phyloP scores from a whole-genome alignment of 1,140 invertebrate genomes.

The Ceratina japonica region DNA sequence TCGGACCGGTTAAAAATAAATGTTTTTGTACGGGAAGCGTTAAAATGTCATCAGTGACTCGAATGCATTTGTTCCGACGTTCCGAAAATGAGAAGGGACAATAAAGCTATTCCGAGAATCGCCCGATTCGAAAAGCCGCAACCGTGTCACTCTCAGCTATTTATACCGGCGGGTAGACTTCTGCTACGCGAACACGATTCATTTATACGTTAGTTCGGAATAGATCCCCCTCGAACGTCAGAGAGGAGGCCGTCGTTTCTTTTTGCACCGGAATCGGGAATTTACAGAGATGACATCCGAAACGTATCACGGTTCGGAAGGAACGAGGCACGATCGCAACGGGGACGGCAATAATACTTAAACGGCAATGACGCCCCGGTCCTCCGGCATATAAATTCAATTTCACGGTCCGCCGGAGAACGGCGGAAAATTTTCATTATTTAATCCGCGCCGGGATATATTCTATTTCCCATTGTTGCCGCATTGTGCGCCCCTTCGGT shows the following conservation, averaged over 20 bases:
- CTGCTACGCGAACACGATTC: too few relatives aligned
- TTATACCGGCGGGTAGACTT: neutral
- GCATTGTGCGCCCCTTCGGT: constrained; percentile 34
- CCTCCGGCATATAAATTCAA: constrained; percentile 37
- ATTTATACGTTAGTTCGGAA: neutral
- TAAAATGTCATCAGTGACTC: constrained; percentile 5
- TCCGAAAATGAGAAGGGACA: neutral
- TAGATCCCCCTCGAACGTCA: neutral
- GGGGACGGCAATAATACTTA: constrained; percentile 39
- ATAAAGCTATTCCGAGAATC: neutral
- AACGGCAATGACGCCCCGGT: constrained; percentile 37
- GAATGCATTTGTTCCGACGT: neutral
- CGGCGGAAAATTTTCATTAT: constrained; percentile 60
- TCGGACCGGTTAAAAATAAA: neutral
- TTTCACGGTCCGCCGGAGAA: constrained; percentile 29
- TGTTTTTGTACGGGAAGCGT: neutral
- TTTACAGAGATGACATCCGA: neutral
- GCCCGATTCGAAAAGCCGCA: neutral
- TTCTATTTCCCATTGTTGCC: constrained; percentile 54
- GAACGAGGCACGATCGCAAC: neutral
- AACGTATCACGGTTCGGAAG: constrained; percentile 5
- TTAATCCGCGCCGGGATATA: constrained; percentile 41
- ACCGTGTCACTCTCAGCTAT: too few relatives aligned
- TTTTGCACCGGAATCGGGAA: neutral
- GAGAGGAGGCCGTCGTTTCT: neutral